Evolutionary conservation across 2,797 vertebrate species (phyloP).

Genomic region (Notolabrus celidotus): DNA sequence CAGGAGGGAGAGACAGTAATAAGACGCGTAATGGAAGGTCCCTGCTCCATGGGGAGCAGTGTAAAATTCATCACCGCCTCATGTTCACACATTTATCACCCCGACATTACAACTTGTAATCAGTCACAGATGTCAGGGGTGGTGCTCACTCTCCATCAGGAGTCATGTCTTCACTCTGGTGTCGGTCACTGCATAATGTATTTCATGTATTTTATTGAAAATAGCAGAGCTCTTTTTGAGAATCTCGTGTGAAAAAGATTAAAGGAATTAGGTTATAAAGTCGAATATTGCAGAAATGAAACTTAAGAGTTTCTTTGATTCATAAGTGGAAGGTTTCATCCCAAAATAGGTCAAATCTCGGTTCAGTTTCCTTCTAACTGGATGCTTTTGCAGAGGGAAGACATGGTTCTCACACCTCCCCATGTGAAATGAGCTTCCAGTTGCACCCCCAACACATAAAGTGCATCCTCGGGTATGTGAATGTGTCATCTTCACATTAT

Average conservation of each 20-base stretch:
- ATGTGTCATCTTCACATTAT: constrained; percentile 47
- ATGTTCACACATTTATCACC: constrained; percentile 76
- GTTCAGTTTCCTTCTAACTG: not conserved
- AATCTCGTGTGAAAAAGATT: not conserved
- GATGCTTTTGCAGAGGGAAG: not conserved
- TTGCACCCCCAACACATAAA: constrained; percentile 13
- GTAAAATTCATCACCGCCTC: constrained; percentile 77
- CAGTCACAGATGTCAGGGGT: constrained; percentile 75
- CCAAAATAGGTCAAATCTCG: not conserved
- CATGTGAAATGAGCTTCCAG: constrained; percentile 16
- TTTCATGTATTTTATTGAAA: constrained; percentile 19
- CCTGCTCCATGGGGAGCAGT: constrained; percentile 61
- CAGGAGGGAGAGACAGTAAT: constrained; percentile 68
- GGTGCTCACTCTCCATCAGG: constrained; percentile 53
- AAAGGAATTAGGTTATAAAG: constrained; percentile 27
- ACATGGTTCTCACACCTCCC: constrained; percentile 4
- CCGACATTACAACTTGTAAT: constrained; percentile 78
- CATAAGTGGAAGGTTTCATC: not conserved
- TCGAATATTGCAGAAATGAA: not conserved
- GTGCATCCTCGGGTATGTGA: constrained; percentile 37
- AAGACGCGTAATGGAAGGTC: constrained; percentile 74
- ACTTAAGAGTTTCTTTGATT: constrained; percentile 4
- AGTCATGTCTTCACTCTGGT: constrained; percentile 23
- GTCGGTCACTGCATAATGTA: constrained; percentile 30
- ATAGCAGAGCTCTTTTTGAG: not conserved